phyloP scores from a whole-genome alignment of 2,113 vertebrate species.

The Hiodon tergisus region DNA sequence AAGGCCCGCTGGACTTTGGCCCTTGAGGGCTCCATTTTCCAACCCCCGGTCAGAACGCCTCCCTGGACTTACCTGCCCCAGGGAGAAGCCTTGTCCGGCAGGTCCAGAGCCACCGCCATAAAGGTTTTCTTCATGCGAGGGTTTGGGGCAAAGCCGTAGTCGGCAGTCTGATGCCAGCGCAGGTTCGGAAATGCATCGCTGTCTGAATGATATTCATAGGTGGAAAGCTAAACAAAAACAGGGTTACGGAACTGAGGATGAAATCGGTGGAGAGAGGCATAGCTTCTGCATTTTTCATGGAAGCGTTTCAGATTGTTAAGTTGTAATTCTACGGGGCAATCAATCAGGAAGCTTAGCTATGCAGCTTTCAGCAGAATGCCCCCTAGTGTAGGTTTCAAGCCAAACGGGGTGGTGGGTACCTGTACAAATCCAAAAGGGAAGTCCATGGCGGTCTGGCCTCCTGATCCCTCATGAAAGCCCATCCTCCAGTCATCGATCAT shows the following conservation, averaged over 20 bases:
- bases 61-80: conserved; percentile 62
- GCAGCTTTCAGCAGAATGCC: too few relatives aligned
- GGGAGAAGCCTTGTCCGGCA: conserved; percentile 71
- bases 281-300: not conserved
- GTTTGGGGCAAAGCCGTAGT: conserved; percentile 74
- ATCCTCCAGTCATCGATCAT: conserved; percentile 84
- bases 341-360: too few relatives aligned
- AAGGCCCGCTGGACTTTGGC: too few relatives aligned
- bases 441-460: conserved; percentile 58
- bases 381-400: not conserved
- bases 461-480: conserved; percentile 69
- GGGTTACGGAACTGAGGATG: not conserved
- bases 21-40: too few relatives aligned
- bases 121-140: conserved; percentile 74
- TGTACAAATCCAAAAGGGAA: conserved; percentile 92
- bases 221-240: conserved; percentile 63
- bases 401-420: conserved; percentile 47
- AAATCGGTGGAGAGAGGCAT: not conserved
- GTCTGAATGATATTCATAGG: conserved; percentile 28
- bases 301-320: not conserved
- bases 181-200: conserved; percentile 62
- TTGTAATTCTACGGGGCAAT: too few relatives aligned
- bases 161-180: conserved; percentile 90
- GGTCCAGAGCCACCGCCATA: conserved; percentile 85
- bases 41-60: too few relatives aligned